Conservation (phyloP, 1,140 invertebrate species). For the Metaphire vulgaris region DNA sequence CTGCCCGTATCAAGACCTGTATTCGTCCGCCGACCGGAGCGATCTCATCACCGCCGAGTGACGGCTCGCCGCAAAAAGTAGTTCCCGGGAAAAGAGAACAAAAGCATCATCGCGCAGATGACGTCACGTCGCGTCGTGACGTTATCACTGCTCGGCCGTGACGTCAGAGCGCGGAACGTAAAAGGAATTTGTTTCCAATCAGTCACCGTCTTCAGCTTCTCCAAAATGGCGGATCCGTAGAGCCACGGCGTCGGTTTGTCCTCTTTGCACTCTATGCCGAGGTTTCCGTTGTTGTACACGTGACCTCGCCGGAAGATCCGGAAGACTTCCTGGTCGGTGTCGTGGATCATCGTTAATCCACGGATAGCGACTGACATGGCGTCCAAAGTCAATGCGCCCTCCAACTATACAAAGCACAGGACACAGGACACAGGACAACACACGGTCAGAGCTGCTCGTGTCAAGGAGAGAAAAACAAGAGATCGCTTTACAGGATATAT, state of each 20-base stretch:
- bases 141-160: too few species aligned
- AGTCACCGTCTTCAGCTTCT: conserved; percentile 40
- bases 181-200: too few species aligned
- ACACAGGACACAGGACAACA: conserved; percentile 3
- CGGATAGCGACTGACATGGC: conserved; percentile 37
- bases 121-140: too few species aligned
- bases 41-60: too few species aligned
- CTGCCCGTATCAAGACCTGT: too few species aligned
- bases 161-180: too few species aligned
- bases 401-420: too few species aligned
- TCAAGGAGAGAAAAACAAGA: background rate
- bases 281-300: conserved; percentile 44
- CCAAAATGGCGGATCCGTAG: conserved; percentile 39
- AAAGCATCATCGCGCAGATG: too few species aligned
- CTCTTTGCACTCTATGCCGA: conserved; percentile 41
- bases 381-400: conserved; percentile 44
- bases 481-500: too few species aligned
- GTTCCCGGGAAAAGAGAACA: too few species aligned
- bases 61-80: too few species aligned
- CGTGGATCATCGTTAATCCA: conserved; percentile 37
- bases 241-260: conserved; percentile 40
- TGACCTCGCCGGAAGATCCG: conserved; percentile 41
- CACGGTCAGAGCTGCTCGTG: background rate
- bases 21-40: too few species aligned
- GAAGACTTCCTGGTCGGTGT: conserved; percentile 37